Evolutionary conservation across 53 echinoderm and acorn worm species (phyloP).

Genomic region (Pentamera pediparva): DNA sequence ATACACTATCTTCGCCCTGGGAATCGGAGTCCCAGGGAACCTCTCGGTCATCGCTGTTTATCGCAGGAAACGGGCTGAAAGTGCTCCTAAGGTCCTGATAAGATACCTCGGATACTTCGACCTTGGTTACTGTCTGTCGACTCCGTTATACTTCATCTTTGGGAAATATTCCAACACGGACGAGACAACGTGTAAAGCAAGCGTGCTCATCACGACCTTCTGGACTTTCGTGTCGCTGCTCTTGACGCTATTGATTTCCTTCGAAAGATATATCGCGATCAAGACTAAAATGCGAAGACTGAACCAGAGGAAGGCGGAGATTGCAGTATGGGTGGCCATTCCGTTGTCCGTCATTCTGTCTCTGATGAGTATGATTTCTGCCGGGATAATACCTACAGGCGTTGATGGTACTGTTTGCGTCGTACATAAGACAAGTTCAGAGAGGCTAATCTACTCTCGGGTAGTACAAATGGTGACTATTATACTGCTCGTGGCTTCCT

Average conservation of each 20-base stretch:
- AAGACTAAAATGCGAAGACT: background rate
- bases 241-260: background rate
- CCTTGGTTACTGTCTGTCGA: background rate
- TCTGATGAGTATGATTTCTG: background rate
- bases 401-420: background rate
- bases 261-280: background rate
- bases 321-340: background rate
- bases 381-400: background rate
- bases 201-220: background rate
- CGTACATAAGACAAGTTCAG: too few species aligned
- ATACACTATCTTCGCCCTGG: background rate
- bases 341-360: background rate
- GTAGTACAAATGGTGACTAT: background rate
- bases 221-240: background rate
- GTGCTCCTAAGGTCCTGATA: background rate
- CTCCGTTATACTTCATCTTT: background rate
- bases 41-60: background rate
- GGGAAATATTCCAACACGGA: background rate
- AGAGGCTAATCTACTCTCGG: too few species aligned
- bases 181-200: background rate
- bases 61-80: background rate
- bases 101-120: background rate
- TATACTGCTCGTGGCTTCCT: background rate
- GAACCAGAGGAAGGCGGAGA: background rate
- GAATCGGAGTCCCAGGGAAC: slow-evolving; percentile 2